Base-by-base conservation (phyloP, 2,113 vertebrate species). In the Puma concolor region DNA sequence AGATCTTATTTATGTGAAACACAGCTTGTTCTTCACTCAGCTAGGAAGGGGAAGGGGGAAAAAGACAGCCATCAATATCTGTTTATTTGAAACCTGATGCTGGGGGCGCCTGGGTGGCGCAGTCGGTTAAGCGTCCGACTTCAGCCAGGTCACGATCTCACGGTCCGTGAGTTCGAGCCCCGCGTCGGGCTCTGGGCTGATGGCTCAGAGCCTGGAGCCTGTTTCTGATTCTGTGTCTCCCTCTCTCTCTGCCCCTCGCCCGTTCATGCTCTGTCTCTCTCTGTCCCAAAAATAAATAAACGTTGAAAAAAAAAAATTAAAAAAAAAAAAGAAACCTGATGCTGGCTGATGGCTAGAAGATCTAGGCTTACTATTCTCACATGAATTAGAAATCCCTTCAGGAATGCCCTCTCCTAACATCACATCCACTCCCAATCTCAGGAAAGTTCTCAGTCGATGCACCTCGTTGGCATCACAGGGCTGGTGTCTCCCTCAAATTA, bases 1-100 rank as follows among this genome's bases (percentile, higher is more conserved):
- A 98, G 97, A 96, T 89, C 25, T 16, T 96, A 90, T 97, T 96
- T 96, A 5, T 33, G 6, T 10, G 97, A 98, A 95, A 98, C 95
- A 94, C 82, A 98, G 83, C 91, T 90, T 69, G 82, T 80, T 88
- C 69, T 91, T 98, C 98, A 95, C 95, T 57, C 91, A 64, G 87
- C 76, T 52, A 97, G 94, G 1, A 72, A 97, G 87, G 81, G 90
- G 7, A 0, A 21, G 19, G 0, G 0, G 66, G 54, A n/a, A 44
- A 33, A 38, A 50, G 89, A 50, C 66, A 90, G 97, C 38, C n/a
- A 44, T 72, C 72, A 88, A 72, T 93, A 98, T 66, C 89, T 93
- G 95, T 52, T 89, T 89, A 72, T 93, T 74, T 74, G 71, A 88
- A 97, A 52, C 25, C 12, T 14, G 87, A 95, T 91, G 63, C 92